A percentile compares a stretch with the other conserved stretches of the same genome.
Conservation (phyloP, 2,888 invertebrate genomes). For the Pemphredon lugubris region DNA sequence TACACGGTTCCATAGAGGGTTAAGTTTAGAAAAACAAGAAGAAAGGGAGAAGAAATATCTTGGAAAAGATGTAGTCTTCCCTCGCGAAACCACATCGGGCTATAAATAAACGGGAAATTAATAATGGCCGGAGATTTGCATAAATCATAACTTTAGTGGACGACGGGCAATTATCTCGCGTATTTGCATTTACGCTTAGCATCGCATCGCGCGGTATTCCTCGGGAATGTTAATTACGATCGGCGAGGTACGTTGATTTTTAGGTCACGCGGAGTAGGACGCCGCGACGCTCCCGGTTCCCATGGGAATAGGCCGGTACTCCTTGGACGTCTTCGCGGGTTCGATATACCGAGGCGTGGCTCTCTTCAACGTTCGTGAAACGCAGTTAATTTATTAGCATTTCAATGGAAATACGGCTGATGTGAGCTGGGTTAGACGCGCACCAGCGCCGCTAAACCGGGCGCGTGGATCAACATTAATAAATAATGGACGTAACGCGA, state of each 20-base stretch:
- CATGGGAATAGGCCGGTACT: slow-evolving; percentile 25
- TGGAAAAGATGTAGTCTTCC: too few relatives aligned
- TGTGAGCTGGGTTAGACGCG: slow-evolving; percentile 20
- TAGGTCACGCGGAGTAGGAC: slow-evolving; percentile 4
- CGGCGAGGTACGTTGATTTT: slow-evolving; percentile 11
- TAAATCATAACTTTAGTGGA: background rate
- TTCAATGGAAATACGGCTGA: slow-evolving; percentile 51
- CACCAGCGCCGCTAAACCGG: slow-evolving; percentile 15
- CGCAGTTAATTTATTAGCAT: slow-evolving; percentile 58
- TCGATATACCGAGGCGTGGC: slow-evolving; percentile 49
- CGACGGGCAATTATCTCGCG: background rate
- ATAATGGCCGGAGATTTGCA: background rate
- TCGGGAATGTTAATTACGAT: background rate
- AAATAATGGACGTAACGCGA: slow-evolving; percentile 38
- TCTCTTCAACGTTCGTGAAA: slow-evolving; percentile 9
- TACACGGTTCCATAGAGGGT: too few relatives aligned
- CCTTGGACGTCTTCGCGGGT: slow-evolving; percentile 1
- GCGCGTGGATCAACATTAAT: slow-evolving; percentile 30
- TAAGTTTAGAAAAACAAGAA: too few relatives aligned
- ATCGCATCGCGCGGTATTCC: background rate
- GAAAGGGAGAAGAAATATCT: too few relatives aligned
- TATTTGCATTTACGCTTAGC: background rate
- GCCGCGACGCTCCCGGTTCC: slow-evolving; percentile 11
- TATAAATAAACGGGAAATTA: too few relatives aligned
- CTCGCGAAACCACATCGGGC: too few relatives aligned